Evolutionary conservation across 2,888 invertebrate species (phyloP), one percentile per base, ranked within the genome.

Genomic region (Mesorhabditis spiculigera): DNA sequence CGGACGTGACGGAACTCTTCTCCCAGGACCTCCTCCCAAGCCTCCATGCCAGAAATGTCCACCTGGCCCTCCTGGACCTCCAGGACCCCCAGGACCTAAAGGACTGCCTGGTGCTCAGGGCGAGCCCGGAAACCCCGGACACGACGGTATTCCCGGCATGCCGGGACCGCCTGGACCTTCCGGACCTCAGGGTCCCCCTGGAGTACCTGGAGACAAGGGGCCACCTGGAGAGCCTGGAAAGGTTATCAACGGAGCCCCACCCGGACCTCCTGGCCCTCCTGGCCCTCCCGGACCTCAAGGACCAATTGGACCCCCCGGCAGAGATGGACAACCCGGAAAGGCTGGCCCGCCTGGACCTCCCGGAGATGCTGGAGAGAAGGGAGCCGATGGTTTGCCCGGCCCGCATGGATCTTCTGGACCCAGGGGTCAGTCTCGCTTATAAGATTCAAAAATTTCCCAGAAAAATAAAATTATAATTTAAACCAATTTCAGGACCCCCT

Each of bases 301-400:
- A 65, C 78, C 80, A 16, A 79, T 79, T 45, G 83, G 83, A 66
- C 81, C 83, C 63, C 81, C 82, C n/a, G 82, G 83, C 70, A 72
- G 76, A 45, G 74, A 79, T 58, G 82, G 82, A 45, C 75, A 73
- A 6, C 82, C 83, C 3, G 84, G 84, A 43, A 67, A 74, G n/a
- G 69, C 70, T n/a, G 81, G 81, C n/a, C 63, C 65, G 4, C 78
- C 77, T n/a, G 77, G 85, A 63, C 71, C 75, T 41, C 73, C 73
- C 8, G 86, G 86, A 70, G 78, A 77, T 13, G 78, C 80, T 58
- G 86, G 86, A 73, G 72, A 79, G 80, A 67, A 74, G 70, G 81
- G 82, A 68, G 65, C 88, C 4, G 89, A 90, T 10, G 87, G 85
- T 63, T 71, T 75, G 68, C 88, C 89, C 78, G 75, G 83, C 75